Conservation (phyloP, 1,140 invertebrate species). For the Mya arenaria region DNA sequence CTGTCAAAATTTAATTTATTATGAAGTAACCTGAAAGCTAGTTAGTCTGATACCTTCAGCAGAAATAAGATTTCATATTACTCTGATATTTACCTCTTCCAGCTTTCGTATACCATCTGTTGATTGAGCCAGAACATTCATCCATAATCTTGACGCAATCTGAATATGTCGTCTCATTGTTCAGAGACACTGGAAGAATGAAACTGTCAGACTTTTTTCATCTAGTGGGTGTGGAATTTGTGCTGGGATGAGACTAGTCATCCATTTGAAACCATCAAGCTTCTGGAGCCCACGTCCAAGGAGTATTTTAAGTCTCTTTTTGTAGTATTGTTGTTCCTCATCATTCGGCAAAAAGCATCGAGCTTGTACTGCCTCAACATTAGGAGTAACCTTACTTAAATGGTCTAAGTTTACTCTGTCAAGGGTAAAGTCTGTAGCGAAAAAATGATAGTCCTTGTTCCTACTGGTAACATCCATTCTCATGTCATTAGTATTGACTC, state of each 20-base stretch:
- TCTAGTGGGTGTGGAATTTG: background rate
- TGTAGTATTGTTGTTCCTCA: background rate
- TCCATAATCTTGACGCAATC: constrained; percentile 4
- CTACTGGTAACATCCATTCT: background rate
- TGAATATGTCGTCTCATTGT: background rate
- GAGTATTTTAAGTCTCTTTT: background rate
- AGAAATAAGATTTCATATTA: too few species aligned
- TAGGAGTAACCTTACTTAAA: background rate
- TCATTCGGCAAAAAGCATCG: constrained; percentile 4
- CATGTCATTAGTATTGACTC: constrained; percentile 29
- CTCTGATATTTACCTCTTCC: too few species aligned
- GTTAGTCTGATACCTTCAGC: too few species aligned
- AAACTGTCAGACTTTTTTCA: constrained; percentile 6
- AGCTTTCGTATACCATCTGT: background rate
- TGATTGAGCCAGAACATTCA: constrained; percentile 4
- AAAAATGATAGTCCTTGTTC: constrained; percentile 39
- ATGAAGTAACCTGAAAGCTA: too few species aligned
- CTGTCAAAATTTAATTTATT: too few species aligned
- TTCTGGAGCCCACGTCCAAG: background rate
- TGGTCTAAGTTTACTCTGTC: background rate
- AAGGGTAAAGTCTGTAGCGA: constrained; percentile 22
- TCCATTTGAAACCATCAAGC: constrained; percentile 18
- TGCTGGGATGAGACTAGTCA: background rate
- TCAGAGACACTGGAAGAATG: background rate
- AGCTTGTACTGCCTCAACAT: background rate